Evolutionary conservation across 1,140 invertebrate species (phyloP), one percentile per base, ranked within the genome.

Genomic region (Bombus fervidus): DNA sequence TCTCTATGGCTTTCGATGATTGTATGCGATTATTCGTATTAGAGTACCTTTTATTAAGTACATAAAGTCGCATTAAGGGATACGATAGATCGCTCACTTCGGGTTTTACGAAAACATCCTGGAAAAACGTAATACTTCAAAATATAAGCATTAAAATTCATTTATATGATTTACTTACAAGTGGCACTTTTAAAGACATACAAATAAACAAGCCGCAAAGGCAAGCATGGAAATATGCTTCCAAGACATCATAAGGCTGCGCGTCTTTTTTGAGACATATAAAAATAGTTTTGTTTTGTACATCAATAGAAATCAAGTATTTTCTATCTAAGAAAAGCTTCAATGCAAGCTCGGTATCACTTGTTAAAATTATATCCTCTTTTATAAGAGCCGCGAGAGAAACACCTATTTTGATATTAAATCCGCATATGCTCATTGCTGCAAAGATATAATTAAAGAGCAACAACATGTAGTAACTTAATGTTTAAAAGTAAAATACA

Each of bases 181-280:
- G 74, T 79, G 87, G 83, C 62, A 85, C 76, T 83, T 82, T 77
- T 43, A 64, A 62, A 73, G 77, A 68, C 37, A 91, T 91, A 76
- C 90, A 91, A 66, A 87, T 86, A 13, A 74, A 89, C 8, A 95
- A 91, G 13, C 93, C 96, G 73, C 95, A 91, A 85, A 96, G 89
- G 37, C 95, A 93, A 53, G 95, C 95, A 90, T 96, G 94, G 79
- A 96, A 96, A 92, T 96, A 96, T 13, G 95, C 96, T 89, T 95
- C 92, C 8, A 97, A 89, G 28, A 96, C 89, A 86, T 95, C 94
- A 62, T 88, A 82, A 31, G 95, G 74, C 41, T 73, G 91, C 78
- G 93, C 91, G 79, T 94, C 92, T 90, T 95, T 94, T 87, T 94
- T 90, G 13, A 96, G 91, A 69, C 93, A 88, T 22, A 96, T 91